These are phyloP conservation scores for Drosophila grimshawi DNA, from an alignment of 1,140 invertebrate species.

Conservation along the genomic window DNA sequence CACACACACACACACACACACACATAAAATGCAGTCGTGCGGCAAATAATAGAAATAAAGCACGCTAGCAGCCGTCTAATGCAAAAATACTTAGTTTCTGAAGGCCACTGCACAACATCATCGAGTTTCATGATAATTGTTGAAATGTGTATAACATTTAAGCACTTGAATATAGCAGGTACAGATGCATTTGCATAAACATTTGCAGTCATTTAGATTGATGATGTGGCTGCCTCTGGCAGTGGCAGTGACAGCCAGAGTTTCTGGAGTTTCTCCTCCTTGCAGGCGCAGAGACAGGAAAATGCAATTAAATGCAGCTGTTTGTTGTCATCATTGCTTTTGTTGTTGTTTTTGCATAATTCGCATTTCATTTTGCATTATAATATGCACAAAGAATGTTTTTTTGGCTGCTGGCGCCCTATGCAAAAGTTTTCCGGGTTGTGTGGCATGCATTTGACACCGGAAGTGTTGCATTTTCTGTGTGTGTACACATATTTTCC, in stretches of 20 bases:
- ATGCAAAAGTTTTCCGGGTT: conserved; percentile 46
- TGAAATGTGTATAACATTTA: conserved; percentile 48
- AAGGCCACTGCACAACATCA: conserved; percentile 39
- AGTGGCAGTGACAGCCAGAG: conserved; percentile 40
- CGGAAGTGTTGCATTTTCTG: conserved; percentile 57
- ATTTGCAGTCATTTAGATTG: conserved; percentile 25
- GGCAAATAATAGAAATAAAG: conserved; percentile 45
- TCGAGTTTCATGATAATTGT: conserved; percentile 64
- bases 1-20: conserved; percentile 32
- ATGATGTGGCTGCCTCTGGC: conserved; percentile 25
- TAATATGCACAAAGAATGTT: conserved; percentile 60
- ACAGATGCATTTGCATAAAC: conserved; percentile 7
- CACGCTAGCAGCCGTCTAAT: conserved; percentile 26
- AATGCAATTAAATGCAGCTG: conserved; percentile 63
- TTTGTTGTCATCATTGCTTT: conserved; percentile 13
- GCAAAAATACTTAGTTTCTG: conserved; percentile 39
- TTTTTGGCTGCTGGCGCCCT: conserved; percentile 16
- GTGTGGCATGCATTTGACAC: conserved; percentile 29
- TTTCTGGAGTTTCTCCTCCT: conserved; percentile 6
- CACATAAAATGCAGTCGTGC: conserved; percentile 53
- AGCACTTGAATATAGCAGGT: conserved; percentile 10
- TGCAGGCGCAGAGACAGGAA: conserved; percentile 39
- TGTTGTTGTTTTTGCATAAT: conserved; percentile 46
- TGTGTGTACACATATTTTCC: conserved; percentile 33
- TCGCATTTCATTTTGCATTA: conserved; percentile 56